phyloP scores from a whole-genome alignment of 1,140 invertebrate genomes.

The Contarinia nasturtii region DNA sequence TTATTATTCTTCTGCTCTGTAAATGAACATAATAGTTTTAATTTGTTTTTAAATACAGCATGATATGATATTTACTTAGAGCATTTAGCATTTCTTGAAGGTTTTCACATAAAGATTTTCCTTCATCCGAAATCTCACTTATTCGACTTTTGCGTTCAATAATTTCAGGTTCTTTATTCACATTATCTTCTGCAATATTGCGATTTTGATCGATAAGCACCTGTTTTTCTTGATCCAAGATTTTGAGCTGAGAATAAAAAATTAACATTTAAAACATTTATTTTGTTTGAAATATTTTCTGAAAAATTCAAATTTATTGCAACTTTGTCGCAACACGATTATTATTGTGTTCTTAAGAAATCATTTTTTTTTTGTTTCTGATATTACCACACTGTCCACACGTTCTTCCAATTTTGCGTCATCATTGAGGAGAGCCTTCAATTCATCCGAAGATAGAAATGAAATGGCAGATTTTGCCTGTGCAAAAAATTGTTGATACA shows the following conservation, averaged over 20 bases:
- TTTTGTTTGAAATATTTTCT: not conserved
- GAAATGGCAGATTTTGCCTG: conserved; percentile 30
- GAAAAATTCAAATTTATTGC: not conserved
- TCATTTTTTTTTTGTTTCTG: too few relatives aligned
- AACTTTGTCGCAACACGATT: not conserved
- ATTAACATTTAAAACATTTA: not conserved
- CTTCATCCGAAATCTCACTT: conserved; percentile 44
- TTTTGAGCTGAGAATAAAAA: conserved; percentile 41
- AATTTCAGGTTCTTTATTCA: conserved; percentile 63
- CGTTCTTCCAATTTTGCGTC: conserved; percentile 65
- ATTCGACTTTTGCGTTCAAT: conserved; percentile 47
- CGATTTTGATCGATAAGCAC: conserved; percentile 69
- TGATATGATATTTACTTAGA: conserved; percentile 45
- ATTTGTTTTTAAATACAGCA: not conserved
- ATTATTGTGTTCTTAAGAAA: too few relatives aligned
- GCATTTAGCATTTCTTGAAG: conserved; percentile 47
- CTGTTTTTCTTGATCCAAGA: conserved; percentile 64
- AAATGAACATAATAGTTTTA: not conserved
- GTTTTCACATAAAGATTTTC: conserved; percentile 39
- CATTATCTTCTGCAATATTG: conserved; percentile 69
- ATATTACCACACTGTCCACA: conserved; percentile 32
- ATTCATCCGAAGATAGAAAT: conserved; percentile 46
- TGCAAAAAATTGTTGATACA: conserved; percentile 23
- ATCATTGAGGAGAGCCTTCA: conserved; percentile 67
- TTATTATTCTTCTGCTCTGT: too few relatives aligned